Evolutionary conservation across 2,113 vertebrate genomes (phyloP), one percentile per base, ranked within the genome.

Genomic region (Brienomyrus brachyistius): DNA sequence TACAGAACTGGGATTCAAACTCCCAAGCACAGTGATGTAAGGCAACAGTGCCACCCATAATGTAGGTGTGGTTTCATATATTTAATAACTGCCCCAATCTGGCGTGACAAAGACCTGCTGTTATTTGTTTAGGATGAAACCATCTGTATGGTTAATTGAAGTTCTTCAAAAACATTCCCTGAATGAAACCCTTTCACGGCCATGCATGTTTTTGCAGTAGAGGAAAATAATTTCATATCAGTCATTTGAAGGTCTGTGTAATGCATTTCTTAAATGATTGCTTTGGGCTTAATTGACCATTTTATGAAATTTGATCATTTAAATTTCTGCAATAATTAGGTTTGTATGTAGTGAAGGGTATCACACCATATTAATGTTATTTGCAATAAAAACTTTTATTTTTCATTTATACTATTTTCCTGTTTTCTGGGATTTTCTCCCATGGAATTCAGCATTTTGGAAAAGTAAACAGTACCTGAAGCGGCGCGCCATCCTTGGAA

Each of bases 401-500:
- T 70, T 31, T 31, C 62, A 13, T 70, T 70, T 31, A 70, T 70
- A 70, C n/a, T 13, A 27, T 1, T 84, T 84, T 48, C 82, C 82
- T 13, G 45, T 84, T 48, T 48, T n/a, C 82, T 23, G 43, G 45
- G 82, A 84, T n/a, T 54, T 52, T 31, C 51, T 56, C 50, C 85
- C 51, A 19, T 56, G 85, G 85, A 84, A 84, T 54, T 86, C 85
- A 40, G 51, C 27, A 87, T 87, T 54, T 87, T 54, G 48, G 23
- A 87, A 87, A 54, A 87, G 27, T 54, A 54, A 54, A 54, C 85
- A 27, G 51, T 31, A 54, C 47, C 31, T 87, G 27, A 54, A 87
- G 83, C 48, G 4, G 2, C 9, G 0, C 4, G 1, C 50, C 48
- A 48, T 51, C 27, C 17, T 87, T 54, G 48, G 85, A 87, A 87